Base-by-base conservation (phyloP, 2,797 vertebrate genomes). In the Microchirus variegatus region DNA sequence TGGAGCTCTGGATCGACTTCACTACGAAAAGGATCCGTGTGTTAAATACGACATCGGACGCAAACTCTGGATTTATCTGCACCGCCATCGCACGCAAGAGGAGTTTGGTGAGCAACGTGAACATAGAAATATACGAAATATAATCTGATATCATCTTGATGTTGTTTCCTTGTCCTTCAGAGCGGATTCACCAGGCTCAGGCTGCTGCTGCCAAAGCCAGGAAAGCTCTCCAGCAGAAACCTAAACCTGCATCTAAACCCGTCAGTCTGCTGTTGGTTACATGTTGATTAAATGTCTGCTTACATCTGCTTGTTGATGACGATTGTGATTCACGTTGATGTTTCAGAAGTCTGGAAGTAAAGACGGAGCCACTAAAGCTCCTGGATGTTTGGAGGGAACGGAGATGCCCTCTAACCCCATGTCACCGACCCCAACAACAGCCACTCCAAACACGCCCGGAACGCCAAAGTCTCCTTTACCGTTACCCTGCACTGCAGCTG, bases 1-100 rank as follows among this genome's bases (percentile, higher is more conserved):
- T 3, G 98, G 98, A 0, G 98, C 98, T 17, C 85, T 99, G 73
- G 98, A 99, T 63, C 90, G 97, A 51, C 84, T 99, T 3, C 98
- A 99, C 75, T 99, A 99, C 14, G 98, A 99, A 83, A 99, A 99
- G 67, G 98, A 99, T 72, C 98, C 97, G 0, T 99, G 98, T 62
- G 97, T 99, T 56, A 99, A 99, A 62, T 99, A 99, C 0, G 97
- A 99, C 77, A 98, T 97, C 0, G 97, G 97, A 2, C 95, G 96
- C 49, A 99, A 99, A 81, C 86, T 99, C 35, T 99, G 98, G 98
- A 98, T 99, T 85, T 99, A 99, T 73, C 87, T 99, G 54, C 98
- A 99, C 72, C 93, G 96, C 15, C 91, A 93, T 80, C 95, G 98
- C 63, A 98, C 94, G 0, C 97, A 99, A 78, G 97, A 98, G 42